Conservation (phyloP, 2,888 invertebrate genomes). For the Drymonia ruficornis region DNA sequence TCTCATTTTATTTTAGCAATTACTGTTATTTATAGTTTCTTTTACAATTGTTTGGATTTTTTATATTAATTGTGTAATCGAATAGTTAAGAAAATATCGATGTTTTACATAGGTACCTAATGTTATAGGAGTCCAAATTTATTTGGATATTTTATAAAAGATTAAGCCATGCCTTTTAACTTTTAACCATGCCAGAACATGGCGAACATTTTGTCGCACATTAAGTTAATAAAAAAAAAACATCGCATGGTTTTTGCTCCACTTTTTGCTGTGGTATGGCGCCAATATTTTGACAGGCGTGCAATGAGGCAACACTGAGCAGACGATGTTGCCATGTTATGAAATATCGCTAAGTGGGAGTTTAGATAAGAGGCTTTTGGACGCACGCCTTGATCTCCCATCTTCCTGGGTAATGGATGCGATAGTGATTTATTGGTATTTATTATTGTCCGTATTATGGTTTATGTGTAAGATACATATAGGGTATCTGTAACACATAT, state of each 20-base stretch:
- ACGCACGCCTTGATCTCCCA: slow-evolving; percentile 37
- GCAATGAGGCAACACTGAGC: slow-evolving; percentile 59
- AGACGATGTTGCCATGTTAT: slow-evolving; percentile 56
- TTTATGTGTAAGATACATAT: not conserved
- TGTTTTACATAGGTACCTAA: too few species aligned
- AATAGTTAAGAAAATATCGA: too few species aligned
- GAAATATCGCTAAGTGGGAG: slow-evolving; percentile 74
- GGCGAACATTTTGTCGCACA: slow-evolving; percentile 1
- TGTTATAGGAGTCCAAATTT: too few species aligned
- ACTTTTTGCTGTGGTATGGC: slow-evolving; percentile 50
- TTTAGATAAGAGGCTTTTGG: slow-evolving; percentile 65
- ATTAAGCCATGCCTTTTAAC: too few species aligned
- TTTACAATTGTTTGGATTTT: too few species aligned
- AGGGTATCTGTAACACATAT: not conserved
- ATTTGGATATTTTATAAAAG: too few species aligned
- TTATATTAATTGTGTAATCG: too few species aligned
- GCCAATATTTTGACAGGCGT: slow-evolving; percentile 71
- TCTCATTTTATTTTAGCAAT: too few species aligned
- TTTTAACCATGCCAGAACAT: not conserved
- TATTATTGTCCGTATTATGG: slow-evolving; percentile 31
- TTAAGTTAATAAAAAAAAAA: not conserved
- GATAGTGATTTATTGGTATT: slow-evolving; percentile 40
- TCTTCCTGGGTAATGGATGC: slow-evolving; percentile 39
- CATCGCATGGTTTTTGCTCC: slow-evolving; percentile 17
- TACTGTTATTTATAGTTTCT: too few species aligned